Evolutionary conservation across 2,888 invertebrate species (phyloP), one percentile per base, ranked within the genome.

Genomic region (Rhaphigaster nebulosa): DNA sequence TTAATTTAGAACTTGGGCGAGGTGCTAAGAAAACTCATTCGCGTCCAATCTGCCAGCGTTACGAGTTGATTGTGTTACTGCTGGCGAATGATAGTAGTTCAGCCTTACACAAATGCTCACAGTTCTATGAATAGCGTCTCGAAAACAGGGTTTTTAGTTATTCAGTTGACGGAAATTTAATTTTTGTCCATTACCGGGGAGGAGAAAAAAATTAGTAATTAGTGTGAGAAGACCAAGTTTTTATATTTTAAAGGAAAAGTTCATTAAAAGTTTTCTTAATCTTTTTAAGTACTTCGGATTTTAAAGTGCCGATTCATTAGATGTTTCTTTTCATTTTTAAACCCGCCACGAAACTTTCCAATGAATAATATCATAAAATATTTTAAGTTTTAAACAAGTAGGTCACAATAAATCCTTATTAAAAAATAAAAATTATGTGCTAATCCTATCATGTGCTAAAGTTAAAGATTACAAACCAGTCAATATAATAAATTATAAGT

Each of bases 1-100:
- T 76, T 76, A 76, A 76, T 76, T 76, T 76, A 76, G 70, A 76
- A 76, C 34, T 76, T 76, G 38, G 70, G 70, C 70, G 20, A 76
- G 70, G 34, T 76, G 70, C 70, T 76, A 38, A 76, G 70, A 76
- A 76, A 76, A 76, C 70, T 76, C 70, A 76, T 76, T 76, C 26
- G 34, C 34, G 1, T 38, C 70, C 70, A 38, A 76, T 76, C 70
- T 38, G 34, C 70, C 26, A 76, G 20, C 18, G 70, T 10, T 38
- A 76, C 18, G 18, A 23, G 38, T 76, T 76, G 20, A 76, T 76
- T 38, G 70, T 65, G 29, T 15, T 29, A 29, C 15, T 34, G 29
- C 15, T 38, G 29, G 65, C 23, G 34, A 38, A 76, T 34, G 34
- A 76, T 38, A 34, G 20, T 15, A 34, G 38, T 20, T 38, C 6